Conservation (phyloP, 2,113 vertebrate species). For the Calypte anna region DNA sequence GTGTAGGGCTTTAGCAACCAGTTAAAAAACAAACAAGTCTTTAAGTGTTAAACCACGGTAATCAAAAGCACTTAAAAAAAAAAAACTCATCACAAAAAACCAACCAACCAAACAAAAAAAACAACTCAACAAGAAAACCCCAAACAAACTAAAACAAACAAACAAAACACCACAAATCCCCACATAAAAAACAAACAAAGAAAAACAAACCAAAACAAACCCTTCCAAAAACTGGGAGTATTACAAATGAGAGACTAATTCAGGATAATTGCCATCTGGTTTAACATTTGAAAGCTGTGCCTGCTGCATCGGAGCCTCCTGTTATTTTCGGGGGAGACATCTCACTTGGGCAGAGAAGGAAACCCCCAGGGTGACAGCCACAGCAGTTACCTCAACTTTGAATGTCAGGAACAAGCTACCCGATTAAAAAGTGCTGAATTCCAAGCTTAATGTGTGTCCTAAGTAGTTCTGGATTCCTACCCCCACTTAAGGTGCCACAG, state of each 20-base stretch:
- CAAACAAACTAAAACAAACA: too few relatives aligned
- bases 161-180: too few relatives aligned
- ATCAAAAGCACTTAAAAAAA: not conserved
- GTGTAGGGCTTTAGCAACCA: rapidly evolving
- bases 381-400: not conserved
- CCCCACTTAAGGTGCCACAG: not conserved
- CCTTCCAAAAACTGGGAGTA: not conserved
- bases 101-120: too few relatives aligned
- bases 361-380: conserved; percentile 11
- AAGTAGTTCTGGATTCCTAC: not conserved
- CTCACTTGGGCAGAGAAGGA: not conserved
- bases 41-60: not conserved
- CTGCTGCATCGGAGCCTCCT: not conserved
- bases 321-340: conserved; percentile 27
- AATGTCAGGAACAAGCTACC: not conserved
- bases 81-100: too few relatives aligned
- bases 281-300: conserved; percentile 16
- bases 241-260: conserved; percentile 6
- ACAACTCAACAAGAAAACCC: too few relatives aligned
- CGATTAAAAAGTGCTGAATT: not conserved
- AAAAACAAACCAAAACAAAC: not conserved
- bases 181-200: too few relatives aligned
- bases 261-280: conserved; percentile 33
- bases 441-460: not conserved
- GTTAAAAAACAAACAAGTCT: not conserved